Evolutionary conservation across 2,888 invertebrate genomes (phyloP).

Genomic region (Heliconius ethilla): DNA sequence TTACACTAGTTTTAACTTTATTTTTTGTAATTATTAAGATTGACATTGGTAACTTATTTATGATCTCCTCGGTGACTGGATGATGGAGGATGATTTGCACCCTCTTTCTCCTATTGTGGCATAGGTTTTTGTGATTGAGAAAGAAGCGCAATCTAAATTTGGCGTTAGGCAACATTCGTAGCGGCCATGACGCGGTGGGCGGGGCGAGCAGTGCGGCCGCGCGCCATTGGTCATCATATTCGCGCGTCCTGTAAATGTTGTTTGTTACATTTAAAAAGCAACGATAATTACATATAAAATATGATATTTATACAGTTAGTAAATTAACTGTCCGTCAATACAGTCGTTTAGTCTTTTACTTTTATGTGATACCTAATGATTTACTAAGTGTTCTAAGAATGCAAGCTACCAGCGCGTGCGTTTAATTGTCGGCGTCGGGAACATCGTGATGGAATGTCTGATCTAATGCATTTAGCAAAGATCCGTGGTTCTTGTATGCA

Average conservation of each 20-base stretch:
- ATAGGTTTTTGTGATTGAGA: slow-evolving; percentile 26
- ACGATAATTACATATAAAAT: slow-evolving; percentile 15
- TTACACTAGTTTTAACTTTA: slow-evolving; percentile 50
- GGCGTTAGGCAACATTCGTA: slow-evolving; percentile 68
- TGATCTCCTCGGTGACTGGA: not conserved
- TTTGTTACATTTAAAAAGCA: slow-evolving; percentile 46
- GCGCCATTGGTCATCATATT: slow-evolving; percentile 71
- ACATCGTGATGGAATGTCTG: slow-evolving; percentile 54
- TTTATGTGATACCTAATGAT: slow-evolving; percentile 32
- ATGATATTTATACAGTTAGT: not conserved
- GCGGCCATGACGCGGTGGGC: slow-evolving; percentile 77
- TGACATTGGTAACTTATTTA: no score
- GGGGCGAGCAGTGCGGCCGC: slow-evolving; percentile 60
- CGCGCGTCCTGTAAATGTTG: slow-evolving; percentile 61
- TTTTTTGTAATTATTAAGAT: slow-evolving; percentile 33
- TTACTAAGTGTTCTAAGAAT: slow-evolving; percentile 40
- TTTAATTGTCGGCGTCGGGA: slow-evolving; percentile 51
- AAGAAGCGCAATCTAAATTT: slow-evolving; percentile 66
- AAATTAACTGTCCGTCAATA: not conserved
- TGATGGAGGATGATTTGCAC: not conserved
- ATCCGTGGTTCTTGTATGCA: slow-evolving; percentile 18
- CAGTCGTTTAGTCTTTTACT: not conserved
- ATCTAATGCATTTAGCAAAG: slow-evolving; percentile 43
- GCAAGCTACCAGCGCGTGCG: slow-evolving; percentile 51
- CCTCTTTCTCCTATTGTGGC: not conserved